phyloP scores from a whole-genome alignment of 2,113 vertebrate genomes.

The Pardalotus punctatus region DNA sequence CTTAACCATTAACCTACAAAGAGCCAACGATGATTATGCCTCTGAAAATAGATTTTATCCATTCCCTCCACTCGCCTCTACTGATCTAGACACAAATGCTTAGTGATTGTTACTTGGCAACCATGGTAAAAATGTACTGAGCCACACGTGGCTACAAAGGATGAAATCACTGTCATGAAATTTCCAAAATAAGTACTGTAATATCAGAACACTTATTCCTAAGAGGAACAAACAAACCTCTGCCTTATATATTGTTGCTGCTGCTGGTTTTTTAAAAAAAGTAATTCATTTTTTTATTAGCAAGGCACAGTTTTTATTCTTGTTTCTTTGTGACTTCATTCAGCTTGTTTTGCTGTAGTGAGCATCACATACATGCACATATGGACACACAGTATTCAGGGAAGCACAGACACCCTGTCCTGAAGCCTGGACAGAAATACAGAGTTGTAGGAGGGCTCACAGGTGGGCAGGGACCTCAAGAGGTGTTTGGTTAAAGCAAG shows the following conservation, averaged over 20 bases:
- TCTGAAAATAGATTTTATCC: slow-evolving; percentile 61
- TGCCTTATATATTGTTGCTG: neutral
- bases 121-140: slow-evolving; percentile 55
- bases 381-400: neutral
- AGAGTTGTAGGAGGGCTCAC: neutral
- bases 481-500: neutral
- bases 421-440: neutral
- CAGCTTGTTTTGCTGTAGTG: neutral
- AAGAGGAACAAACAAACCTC: neutral
- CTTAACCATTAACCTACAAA: slow-evolving; percentile 28
- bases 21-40: neutral
- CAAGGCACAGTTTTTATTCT: neutral
- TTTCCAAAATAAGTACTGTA: slow-evolving; percentile 42
- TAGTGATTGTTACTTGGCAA: slow-evolving; percentile 68
- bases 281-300: neutral
- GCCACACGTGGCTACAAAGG: slow-evolving; percentile 54
- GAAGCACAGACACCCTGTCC: neutral
- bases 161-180: slow-evolving; percentile 60
- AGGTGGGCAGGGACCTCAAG: neutral
- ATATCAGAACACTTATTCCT: neutral
- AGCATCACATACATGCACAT: rapidly evolving
- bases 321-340: neutral
- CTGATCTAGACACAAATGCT: slow-evolving; percentile 51
- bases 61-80: slow-evolving; percentile 21
- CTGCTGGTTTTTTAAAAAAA: neutral